Evolutionary conservation across 2,113 vertebrate genomes (phyloP).

Genomic region (Balaenoptera acutorostrata): DNA sequence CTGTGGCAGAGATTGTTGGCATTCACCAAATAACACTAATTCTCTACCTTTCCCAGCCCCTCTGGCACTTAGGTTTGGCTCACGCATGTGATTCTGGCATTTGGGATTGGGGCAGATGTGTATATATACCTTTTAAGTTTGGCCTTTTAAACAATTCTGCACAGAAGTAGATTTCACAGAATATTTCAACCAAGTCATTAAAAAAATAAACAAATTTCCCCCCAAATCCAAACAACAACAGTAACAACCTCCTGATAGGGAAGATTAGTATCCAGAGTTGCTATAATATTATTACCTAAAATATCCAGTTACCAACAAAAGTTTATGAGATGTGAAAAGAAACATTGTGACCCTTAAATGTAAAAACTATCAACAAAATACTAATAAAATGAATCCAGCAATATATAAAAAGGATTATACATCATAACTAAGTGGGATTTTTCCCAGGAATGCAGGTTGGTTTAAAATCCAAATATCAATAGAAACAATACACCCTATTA

Average conservation of each 20-base stretch:
- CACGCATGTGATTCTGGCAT: background rate
- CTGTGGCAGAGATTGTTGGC: background rate
- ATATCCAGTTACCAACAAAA: background rate
- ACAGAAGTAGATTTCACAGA: background rate
- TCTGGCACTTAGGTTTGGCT: background rate
- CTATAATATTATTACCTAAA: background rate
- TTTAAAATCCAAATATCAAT: background rate
- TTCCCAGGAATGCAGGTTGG: background rate
- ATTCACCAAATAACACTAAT: background rate
- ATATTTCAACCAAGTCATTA: background rate
- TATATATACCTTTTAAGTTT: background rate
- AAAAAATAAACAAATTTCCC: background rate
- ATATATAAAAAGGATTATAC: background rate
- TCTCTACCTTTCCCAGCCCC: background rate
- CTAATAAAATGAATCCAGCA: background rate
- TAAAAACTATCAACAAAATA: no score
- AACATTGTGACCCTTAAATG: no score
- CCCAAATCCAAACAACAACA: background rate
- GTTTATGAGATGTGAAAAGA: no score
- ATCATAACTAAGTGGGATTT: background rate
- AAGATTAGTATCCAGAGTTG: background rate
- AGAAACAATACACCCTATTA: no score
- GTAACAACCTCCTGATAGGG: background rate
- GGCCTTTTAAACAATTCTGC: background rate
- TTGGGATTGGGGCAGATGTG: background rate